These are phyloP conservation scores for Chroicocephalus ridibundus DNA, from an alignment of 2,113 vertebrate species.

Conservation along the genomic window DNA sequence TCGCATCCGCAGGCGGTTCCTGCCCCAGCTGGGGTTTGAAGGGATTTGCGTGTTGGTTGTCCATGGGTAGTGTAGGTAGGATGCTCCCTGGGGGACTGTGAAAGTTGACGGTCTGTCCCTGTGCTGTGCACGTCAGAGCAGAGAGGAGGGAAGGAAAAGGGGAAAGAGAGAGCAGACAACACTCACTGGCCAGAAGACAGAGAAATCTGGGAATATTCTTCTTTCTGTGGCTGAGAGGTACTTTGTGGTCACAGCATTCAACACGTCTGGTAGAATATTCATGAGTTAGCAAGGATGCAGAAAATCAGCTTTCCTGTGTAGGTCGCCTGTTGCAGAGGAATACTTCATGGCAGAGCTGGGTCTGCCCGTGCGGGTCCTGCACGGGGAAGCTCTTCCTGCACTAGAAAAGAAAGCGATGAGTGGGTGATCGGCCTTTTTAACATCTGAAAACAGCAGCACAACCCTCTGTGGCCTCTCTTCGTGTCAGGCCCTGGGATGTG, in stretches of 20 bases:
- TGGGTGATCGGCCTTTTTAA: not conserved
- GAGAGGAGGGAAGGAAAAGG: not conserved
- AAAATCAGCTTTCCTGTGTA: not conserved
- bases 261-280: not conserved
- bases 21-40: not conserved
- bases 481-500: slow-evolving; percentile 38
- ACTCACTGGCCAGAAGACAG: not conserved
- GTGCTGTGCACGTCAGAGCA: fast-evolving
- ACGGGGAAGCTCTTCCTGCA: not conserved
- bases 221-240: not conserved
- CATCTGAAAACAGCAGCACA: not conserved
- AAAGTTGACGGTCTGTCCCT: not conserved
- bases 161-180: not conserved
- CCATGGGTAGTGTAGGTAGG: not conserved
- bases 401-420: not conserved
- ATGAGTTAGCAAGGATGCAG: not conserved
- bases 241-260: not conserved
- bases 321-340: not conserved
- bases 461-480: slow-evolving; percentile 22
- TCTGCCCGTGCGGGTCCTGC: not conserved
- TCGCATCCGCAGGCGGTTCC: not conserved
- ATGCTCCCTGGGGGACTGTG: not conserved
- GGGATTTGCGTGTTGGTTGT: not conserved
- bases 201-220: not conserved
- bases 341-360: not conserved